These are phyloP conservation scores for Belgica antarctica DNA, from an alignment of 2,888 invertebrate genomes.

Conservation along the genomic window DNA sequence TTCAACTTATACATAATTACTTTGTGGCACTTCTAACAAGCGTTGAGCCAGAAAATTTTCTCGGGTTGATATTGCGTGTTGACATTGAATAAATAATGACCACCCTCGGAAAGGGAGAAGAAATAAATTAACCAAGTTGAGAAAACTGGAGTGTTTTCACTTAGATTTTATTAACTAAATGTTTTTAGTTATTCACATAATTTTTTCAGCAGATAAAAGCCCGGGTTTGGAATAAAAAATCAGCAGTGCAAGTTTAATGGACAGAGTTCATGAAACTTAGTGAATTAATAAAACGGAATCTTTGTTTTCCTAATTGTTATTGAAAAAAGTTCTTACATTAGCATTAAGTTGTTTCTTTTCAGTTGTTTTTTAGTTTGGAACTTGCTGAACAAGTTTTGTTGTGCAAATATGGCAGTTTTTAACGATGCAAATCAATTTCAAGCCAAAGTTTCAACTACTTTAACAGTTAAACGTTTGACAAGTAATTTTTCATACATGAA, in stretches of 20 bases:
- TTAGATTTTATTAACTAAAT: conserved; percentile 12
- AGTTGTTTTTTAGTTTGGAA: not conserved
- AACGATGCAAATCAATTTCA: no score
- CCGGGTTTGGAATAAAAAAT: no score
- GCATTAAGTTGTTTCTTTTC: not conserved
- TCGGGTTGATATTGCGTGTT: conserved; percentile 26
- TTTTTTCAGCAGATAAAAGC: no score
- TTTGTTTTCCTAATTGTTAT: no score
- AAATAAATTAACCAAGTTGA: not conserved
- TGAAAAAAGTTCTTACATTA: not conserved
- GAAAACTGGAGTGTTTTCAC: not conserved
- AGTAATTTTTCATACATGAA: no score
- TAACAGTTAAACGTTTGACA: no score
- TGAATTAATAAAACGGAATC: no score
- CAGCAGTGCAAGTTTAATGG: no score
- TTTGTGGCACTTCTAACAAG: not conserved
- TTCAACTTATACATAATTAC: not conserved
- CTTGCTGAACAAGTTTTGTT: no score
- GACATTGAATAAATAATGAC: conserved; percentile 41
- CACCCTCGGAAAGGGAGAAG: not conserved
- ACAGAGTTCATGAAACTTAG: no score
- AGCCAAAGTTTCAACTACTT: no score
- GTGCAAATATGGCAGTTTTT: no score
- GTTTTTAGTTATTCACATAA: conserved; percentile 21
- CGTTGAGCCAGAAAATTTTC: not conserved